Base-by-base conservation (phyloP, 2,888 invertebrate species). In the Iphiclides podalirius region DNA sequence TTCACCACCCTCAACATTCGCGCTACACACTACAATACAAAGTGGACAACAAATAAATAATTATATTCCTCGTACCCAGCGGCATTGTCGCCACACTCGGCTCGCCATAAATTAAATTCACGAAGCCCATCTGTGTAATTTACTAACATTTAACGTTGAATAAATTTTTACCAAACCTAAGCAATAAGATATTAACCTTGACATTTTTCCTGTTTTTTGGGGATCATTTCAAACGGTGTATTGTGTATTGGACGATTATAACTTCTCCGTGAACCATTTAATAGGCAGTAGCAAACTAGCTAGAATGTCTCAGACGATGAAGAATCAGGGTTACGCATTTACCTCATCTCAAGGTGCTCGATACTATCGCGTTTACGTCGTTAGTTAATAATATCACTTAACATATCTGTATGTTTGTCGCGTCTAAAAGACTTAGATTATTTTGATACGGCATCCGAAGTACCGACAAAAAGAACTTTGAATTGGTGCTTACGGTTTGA, bases 261-360 rank as follows among this genome's bases (percentile, higher is more conserved):
- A 13, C 28, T 12, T 16, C 1, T 13, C n/a, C 9, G n/a, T 36
- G 23, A 36, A 44, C 36, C 14, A 9, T 36, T 26, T 26, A 13
- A 12, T 45, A 14, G 17, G 38, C 14, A 11, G 15, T 35, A 23
- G n/a, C 11, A 12, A 39, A 28, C 39, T n/a, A n/a, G 39, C 9
- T 13, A 35, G 40, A 45, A 44, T 45, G 36, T 50, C 35, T 45
- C 44, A 40, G 17, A 17, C 36, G 35, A 11, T 12, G 31, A 46
- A 33, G 47, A 47, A 47, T 38, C 43, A 42, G 47, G 47, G 52
- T 47, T 43, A 52, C 28, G 17, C 33, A 16, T 12, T 35, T 35
- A 31, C 33, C 37, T 49, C 42, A 43, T 38, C 38, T 36, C 44
- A 50, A 50, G 50, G 44, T 34, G 17, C 12, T 12, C 17, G 26